A percentile compares a stretch with the other conserved stretches of the same genome.
phyloP scores from a whole-genome alignment of 1,140 invertebrate species.

The Onthophagus taurus region DNA sequence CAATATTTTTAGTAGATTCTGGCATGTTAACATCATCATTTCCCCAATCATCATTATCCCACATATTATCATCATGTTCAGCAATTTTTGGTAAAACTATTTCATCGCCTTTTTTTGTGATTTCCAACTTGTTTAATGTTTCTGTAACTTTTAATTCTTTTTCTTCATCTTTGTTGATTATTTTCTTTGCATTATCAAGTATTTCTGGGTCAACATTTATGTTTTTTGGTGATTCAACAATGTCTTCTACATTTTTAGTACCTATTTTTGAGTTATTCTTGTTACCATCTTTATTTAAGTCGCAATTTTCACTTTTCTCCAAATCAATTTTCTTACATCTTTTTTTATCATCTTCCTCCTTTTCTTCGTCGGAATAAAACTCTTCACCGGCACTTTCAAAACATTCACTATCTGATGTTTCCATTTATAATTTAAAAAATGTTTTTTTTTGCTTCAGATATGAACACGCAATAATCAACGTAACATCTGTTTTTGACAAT shows the following conservation, averaged over 20 bases:
- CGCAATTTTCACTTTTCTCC: background rate
- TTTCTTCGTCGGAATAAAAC: conserved; percentile 49
- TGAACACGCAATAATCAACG: no score
- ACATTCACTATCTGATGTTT: conserved; percentile 60
- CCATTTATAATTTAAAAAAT: no score
- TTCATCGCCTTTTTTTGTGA: conserved; percentile 1
- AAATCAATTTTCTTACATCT: background rate
- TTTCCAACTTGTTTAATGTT: background rate
- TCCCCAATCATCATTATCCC: conserved; percentile 40
- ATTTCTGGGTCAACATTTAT: background rate
- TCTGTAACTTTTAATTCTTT: background rate
- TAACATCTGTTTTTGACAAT: no score
- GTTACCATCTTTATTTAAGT: background rate
- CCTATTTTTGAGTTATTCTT: background rate
- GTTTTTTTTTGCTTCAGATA: no score
- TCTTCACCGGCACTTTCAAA: conserved; percentile 46
- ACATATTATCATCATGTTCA: conserved; percentile 9
- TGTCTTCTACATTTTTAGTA: background rate
- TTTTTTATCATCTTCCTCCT: no score
- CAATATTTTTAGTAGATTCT: no score
- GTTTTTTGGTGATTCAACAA: background rate
- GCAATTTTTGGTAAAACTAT: no score
- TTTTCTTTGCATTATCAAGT: background rate
- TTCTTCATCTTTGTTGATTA: background rate
- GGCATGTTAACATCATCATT: conserved; percentile 26